Evolutionary conservation across 2,888 invertebrate species (phyloP), one percentile per base, ranked within the genome.

Genomic region (Ptychoptera albimana): DNA sequence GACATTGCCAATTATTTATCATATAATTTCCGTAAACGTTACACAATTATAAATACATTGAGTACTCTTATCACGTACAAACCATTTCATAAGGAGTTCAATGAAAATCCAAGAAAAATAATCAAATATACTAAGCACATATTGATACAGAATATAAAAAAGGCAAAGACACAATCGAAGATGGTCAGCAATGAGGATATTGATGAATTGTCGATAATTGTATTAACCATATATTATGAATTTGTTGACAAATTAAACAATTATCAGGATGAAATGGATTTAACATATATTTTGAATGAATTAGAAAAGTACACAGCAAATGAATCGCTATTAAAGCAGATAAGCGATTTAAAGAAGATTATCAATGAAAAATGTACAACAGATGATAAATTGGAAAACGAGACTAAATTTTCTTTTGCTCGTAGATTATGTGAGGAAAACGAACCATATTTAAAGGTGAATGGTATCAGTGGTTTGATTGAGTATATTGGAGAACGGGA

Each of bases 361-460:
- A 23, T 23, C 7, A 23, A 23, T 23, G 23, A 23, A 23, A 23
- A 23, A 7, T 23, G 23, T 23, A 23, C 7, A 23, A 23, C 3
- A 7, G 23, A 23, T 23, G 23, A 23, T 23, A 7, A 23, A 23
- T 23, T 23, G 23, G 23, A 23, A 23, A 23, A 23, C 7, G 23
- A 23, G 23, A 23, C 23, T 3, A 23, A 23, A 23, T 23, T 23
- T 23, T 23, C 23, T 23, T 23, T 23, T 8, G 61, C 61, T 0
- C 55, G 61, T 1, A 48, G 53, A 2, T 49, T 64, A 4, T 55
- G 64, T 13, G 56, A 60, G 10, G 54, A 59, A 2, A 41, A 48
- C 2, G 56, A 64, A 35, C 51, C 61, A 0, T 60, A 64, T 50
- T 49, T 61, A 29, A 60, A 61, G 45, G 66, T 62, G 1, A 60